phyloP scores from a whole-genome alignment of 2,797 vertebrate genomes.

The Coregonus sp. region DNA sequence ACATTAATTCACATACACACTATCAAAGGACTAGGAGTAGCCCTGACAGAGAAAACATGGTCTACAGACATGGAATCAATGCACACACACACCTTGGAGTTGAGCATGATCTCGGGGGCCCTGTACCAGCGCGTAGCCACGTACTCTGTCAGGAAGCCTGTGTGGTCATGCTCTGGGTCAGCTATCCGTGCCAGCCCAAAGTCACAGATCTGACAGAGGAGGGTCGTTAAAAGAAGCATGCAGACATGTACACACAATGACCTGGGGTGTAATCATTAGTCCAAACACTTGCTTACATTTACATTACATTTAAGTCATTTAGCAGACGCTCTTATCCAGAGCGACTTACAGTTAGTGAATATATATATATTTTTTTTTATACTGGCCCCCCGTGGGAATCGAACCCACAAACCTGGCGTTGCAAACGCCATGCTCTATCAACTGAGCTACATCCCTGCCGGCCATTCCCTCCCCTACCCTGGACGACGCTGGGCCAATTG shows the following conservation, averaged over 20 bases:
- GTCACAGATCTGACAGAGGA: slow-evolving; percentile 84
- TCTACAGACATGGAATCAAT: neutral
- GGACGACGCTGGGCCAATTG: too few relatives aligned
- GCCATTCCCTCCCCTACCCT: too few relatives aligned
- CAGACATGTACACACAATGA: neutral
- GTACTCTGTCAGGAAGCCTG: slow-evolving; percentile 91
- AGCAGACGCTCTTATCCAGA: too few relatives aligned
- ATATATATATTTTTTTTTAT: too few relatives aligned
- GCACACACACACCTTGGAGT: slow-evolving; percentile 82
- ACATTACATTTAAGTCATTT: too few relatives aligned
- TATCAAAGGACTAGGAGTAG: neutral
- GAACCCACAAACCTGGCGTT: too few relatives aligned
- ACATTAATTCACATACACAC: neutral
- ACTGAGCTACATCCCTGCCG: too few relatives aligned
- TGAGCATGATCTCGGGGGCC: slow-evolving; percentile 94
- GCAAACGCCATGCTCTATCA: too few relatives aligned
- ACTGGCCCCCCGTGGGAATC: too few relatives aligned
- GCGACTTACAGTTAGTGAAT: too few relatives aligned
- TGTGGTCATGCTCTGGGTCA: slow-evolving; percentile 87
- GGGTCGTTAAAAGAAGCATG: neutral
- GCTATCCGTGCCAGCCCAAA: slow-evolving; percentile 91
- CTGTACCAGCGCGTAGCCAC: slow-evolving; percentile 95
- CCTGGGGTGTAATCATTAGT: too few relatives aligned
- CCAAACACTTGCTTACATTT: too few relatives aligned
- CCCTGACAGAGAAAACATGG: neutral